Conservation (phyloP, 2,113 vertebrate genomes). For the Noturus placidus region DNA sequence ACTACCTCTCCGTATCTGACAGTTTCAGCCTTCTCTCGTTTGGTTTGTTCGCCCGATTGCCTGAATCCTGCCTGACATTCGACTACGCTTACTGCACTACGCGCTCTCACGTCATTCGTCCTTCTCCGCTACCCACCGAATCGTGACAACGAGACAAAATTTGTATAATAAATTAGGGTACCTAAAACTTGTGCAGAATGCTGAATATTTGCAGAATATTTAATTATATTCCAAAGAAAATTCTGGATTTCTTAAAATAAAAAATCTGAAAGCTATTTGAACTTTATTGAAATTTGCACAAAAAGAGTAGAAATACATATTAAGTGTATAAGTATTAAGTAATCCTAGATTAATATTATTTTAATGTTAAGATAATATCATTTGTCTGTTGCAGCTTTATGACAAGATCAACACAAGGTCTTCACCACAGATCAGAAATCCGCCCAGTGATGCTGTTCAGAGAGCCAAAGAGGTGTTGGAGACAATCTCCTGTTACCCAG, state of each 20-base stretch:
- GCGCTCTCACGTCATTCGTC: no score
- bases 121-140: no score
- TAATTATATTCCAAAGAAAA: background rate
- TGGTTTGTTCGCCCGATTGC: no score
- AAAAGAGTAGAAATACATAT: background rate
- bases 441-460: slow-evolving; percentile 94
- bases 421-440: slow-evolving; percentile 95
- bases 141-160: no score
- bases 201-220: background rate
- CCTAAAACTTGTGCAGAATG: background rate
- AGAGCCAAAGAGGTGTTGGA: slow-evolving; percentile 99
- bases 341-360: background rate
- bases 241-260: background rate
- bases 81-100: no score
- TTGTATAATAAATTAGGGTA: background rate
- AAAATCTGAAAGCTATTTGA: background rate
- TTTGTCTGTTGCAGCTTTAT: slow-evolving; percentile 84
- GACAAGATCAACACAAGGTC: slow-evolving; percentile 99
- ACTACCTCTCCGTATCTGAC: no score
- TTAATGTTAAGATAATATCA: background rate
- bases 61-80: no score
- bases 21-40: no score
- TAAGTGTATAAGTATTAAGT: background rate
- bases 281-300: background rate
- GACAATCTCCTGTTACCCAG: slow-evolving; percentile 96